Evolutionary conservation across 2,888 invertebrate species (phyloP), one percentile per base, ranked within the genome.

Genomic region (Drosophila neotestacea): DNA sequence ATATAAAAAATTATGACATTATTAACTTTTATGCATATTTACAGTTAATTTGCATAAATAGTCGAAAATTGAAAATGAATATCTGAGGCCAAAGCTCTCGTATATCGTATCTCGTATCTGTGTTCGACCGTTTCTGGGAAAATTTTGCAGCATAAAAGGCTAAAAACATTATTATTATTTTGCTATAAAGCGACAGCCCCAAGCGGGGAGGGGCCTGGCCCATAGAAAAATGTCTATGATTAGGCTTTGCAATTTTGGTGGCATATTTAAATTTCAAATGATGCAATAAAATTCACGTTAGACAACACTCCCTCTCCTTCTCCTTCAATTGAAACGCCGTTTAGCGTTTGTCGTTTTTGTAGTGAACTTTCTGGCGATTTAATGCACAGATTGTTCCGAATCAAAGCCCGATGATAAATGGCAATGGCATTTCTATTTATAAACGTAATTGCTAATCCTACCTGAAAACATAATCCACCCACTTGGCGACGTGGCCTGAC

Each of bases 381-480:
- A 74, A 62, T 70, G 61, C 75, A 68, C 60, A 69, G 68, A 70
- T 78, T 73, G 59, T 27, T 50, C 6, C 46, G 22, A 75, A 47
- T 13, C 36, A 39, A 42, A 70, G 42, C 64, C 67, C 70, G 55
- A 85, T 85, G 88, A 89, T 89, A 85, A 89, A 85, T 89, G 36
- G 86, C 67, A 61, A 52, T 22, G 22, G 73, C 66, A 77, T 80
- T 88, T 86, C 87, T 84, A 90, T 90, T 87, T 90, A 81, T 79
- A 85, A 78, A 66, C 85, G 89, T 90, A 90, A 87, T 87, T 89
- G 89, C 89, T 85, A 85, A 85, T 86, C 90, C 90, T 70, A 86
- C 86, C 90, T 89, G 90, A 90, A 89, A 89, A 85, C 82, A 78
- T 89, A 89, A 87, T 89, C 90, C 83, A 89, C 90, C 87, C 90